Evolutionary conservation across 2,888 invertebrate species (phyloP).

Genomic region (Lampropteryx suffumata): DNA sequence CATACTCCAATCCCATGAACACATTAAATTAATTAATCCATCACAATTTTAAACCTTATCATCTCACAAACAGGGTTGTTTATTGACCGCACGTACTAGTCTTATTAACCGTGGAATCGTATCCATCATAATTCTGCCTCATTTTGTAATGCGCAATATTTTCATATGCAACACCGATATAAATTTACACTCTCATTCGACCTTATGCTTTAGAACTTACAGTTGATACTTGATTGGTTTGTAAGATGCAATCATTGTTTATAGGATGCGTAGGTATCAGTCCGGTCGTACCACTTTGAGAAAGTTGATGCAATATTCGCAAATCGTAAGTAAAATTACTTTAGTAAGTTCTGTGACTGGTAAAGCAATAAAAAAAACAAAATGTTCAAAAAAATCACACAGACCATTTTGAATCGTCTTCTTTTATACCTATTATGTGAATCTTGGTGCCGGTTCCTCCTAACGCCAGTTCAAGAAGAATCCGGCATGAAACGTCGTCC

Average conservation of each 20-base stretch:
- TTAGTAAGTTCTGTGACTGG: constrained; percentile 9
- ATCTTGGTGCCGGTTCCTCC: too few relatives aligned
- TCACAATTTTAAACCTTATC: constrained; percentile 1
- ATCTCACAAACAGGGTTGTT: constrained; percentile 1
- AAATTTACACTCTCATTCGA: constrained; percentile 31
- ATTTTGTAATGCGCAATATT: constrained; percentile 75
- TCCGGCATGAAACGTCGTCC: too few relatives aligned
- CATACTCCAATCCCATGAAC: constrained; percentile 12
- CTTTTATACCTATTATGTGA: too few relatives aligned
- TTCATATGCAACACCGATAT: constrained; percentile 60
- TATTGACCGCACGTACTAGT: constrained; percentile 47
- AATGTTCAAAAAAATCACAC: too few relatives aligned
- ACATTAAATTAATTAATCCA: constrained; percentile 1
- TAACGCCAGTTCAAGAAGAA: too few relatives aligned
- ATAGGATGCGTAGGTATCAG: constrained; percentile 49
- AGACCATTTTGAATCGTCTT: too few relatives aligned
- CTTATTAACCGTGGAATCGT: constrained; percentile 78
- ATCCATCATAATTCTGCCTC: constrained; percentile 81
- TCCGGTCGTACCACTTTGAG: constrained; percentile 59
- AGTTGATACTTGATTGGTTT: constrained; percentile 40
- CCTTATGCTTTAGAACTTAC: constrained; percentile 41
- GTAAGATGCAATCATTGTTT: constrained; percentile 38
- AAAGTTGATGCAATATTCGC: constrained; percentile 12
- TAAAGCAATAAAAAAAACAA: too few relatives aligned
- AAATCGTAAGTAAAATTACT: constrained; percentile 19